Evolutionary conservation across 2,113 vertebrate genomes (phyloP).

Genomic region (Rhabdomys dilectus): DNA sequence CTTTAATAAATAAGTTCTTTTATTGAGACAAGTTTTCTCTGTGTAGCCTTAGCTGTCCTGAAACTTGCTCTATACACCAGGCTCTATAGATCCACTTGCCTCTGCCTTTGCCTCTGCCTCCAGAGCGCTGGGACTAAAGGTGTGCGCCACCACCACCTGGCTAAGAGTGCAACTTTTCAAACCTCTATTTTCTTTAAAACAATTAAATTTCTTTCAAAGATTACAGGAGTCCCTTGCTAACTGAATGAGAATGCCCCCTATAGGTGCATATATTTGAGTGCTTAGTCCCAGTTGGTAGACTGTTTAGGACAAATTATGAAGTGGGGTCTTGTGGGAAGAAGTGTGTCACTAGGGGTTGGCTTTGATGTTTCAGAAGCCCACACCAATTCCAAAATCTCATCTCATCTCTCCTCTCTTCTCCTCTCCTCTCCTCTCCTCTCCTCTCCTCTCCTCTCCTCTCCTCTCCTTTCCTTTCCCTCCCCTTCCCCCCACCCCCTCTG

Average conservation of each 20-base stretch:
- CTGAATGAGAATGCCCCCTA: background rate
- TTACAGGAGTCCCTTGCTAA: background rate
- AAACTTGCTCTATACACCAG: background rate
- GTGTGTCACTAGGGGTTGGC: background rate
- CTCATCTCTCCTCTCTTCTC: accelerated
- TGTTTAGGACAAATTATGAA: background rate
- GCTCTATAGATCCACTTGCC: background rate
- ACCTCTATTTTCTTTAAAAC: conserved; percentile 41
- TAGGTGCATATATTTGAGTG: background rate
- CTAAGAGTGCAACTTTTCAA: background rate
- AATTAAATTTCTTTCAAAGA: conserved; percentile 45
- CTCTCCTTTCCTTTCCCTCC: background rate
- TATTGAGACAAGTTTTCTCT: background rate
- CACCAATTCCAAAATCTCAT: background rate
- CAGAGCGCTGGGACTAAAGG: background rate
- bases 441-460: too few species aligned
- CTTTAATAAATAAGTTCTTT: conserved; percentile 29
- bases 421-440: background rate
- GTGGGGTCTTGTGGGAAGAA: background rate
- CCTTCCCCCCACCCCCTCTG: background rate
- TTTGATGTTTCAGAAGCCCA: background rate
- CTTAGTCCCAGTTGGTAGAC: background rate
- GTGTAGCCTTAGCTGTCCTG: background rate
- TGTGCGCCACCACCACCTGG: accelerated
- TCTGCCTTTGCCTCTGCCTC: background rate